Base-by-base conservation (phyloP, 2,797 vertebrate genomes). In the Bradypodion pumilum region DNA sequence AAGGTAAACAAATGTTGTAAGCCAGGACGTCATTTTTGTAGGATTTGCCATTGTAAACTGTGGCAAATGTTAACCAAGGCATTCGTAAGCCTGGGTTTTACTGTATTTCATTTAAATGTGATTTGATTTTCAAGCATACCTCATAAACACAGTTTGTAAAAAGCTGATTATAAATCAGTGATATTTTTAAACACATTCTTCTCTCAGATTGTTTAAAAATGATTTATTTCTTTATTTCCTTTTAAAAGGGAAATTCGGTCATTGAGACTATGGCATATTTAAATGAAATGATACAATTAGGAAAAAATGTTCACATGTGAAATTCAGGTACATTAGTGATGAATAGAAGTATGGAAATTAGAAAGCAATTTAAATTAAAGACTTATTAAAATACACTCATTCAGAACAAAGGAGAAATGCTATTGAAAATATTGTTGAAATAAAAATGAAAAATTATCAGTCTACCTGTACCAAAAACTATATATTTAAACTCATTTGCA, bases 161-260 rank as follows among this genome's bases (percentile, higher is more conserved):
- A 73, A 88, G 86, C 79, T 76, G 89, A 89, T 79, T 86, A 75
- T 82, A 91, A 84, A 78, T 46, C 77, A 52, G 46, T 84, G 90
- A 81, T 83, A 78, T 87, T 85, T 80, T 19, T 12, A 88, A 91
- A 89, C n/a, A 77, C 65, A 91, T 87, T 65, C 68, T 82, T 6
- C 13, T 29, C 82, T 66, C 82, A 52, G 70, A 86, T 62, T 35
- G 16, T 89, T 88, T 85, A 73, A 86, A 86, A 87, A 70, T 80
- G 27, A 49, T 29, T 90, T 56, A 16, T 13, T 19, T 56, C 21
- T 19, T 56, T 16, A 16, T 16, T 12, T 56, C 66, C 27, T 82
- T 89, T 83, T 86, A 73, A 35, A 85, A 81, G 46, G 82, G 62
- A 84, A 76, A 27, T 32, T 52, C 77, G 59, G 80, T 25, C 72